Conservation (phyloP, 2,888 invertebrate species). For the Troides oblongomaculatus region DNA sequence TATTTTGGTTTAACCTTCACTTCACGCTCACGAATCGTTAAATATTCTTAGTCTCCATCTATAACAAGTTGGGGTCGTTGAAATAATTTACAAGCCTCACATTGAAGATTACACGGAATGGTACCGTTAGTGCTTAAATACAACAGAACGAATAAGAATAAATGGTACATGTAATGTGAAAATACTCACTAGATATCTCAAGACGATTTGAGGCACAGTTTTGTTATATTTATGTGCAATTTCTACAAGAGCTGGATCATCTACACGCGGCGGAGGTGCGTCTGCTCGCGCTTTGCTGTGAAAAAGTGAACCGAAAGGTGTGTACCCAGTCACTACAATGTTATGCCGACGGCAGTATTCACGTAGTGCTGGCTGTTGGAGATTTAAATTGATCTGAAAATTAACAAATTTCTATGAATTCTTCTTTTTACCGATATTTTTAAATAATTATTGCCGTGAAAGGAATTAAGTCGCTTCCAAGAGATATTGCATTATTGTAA, state of each 20-base stretch:
- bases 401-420: not conserved
- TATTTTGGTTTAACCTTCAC: no score
- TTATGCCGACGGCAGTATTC: constrained; percentile 81
- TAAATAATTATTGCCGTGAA: no score
- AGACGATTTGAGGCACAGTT: constrained; percentile 77
- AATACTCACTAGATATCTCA: constrained; percentile 77
- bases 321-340: constrained; percentile 83
- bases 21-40: no score
- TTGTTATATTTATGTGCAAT: constrained; percentile 79
- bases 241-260: constrained; percentile 64
- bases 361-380: constrained; percentile 82
- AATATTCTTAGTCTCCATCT: no score
- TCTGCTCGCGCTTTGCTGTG: constrained; percentile 62
- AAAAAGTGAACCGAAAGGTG: constrained; percentile 79
- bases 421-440: no score
- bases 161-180: not conserved
- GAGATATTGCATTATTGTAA: no score
- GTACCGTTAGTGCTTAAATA: not conserved
- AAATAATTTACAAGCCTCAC: no score
- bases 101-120: not conserved
- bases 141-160: no score
- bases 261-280: constrained; percentile 66
- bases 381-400: constrained; percentile 71
- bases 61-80: no score
- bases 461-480: no score